Evolutionary conservation across 2,113 vertebrate species (phyloP), one percentile per base, ranked within the genome.

Genomic region (Malurus cyaneus): DNA sequence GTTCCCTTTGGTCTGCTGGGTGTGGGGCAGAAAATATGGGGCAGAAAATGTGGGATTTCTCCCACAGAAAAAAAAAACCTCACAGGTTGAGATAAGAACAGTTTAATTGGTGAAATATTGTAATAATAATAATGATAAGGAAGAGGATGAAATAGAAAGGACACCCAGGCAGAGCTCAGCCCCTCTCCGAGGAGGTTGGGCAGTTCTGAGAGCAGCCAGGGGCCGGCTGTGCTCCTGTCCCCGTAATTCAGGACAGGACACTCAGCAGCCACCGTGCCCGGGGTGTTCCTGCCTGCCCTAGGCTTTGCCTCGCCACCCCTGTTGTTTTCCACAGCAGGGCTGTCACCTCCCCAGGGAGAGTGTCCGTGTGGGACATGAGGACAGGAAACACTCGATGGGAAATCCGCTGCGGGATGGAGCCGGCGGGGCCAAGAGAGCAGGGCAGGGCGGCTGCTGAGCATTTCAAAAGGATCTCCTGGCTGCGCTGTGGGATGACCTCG

Each of bases 281-380:
- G 64, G 26, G 25, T 1, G 15, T 12, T 80, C 19, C 90, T 6
- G 9, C 47, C 81, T 49, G 18, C 62, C 67, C 77, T 11, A 57
- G 57, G 21, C 46, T 56, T 52, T 29, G 16, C 23, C 18, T 6
- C 4, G 0, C 54, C 54, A 32, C n/a, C 50, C 47, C 3, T 1
- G 5, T 5, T 26, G 18, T 14, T 65, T 31, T 36, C 24, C 74
- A 23, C 1, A 0, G 9, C 4, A 0, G 41, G 6, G 34, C 10
- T 4, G 6, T 41, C 78, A 31, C 50, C 12, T 44, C 47, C 54
- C 34, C 13, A 28, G 62, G 61, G 74, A 61, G 8, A 2, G 0
- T 0, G n/a, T 39, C 47, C 0, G 0, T 24, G 20, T 0, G 44
- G 72, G 36, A 46, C 23, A 0, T 0, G 8, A 12, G 0, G 5